phyloP scores from a whole-genome alignment of 1,140 invertebrate genomes.

The Aradophagus sp. region DNA sequence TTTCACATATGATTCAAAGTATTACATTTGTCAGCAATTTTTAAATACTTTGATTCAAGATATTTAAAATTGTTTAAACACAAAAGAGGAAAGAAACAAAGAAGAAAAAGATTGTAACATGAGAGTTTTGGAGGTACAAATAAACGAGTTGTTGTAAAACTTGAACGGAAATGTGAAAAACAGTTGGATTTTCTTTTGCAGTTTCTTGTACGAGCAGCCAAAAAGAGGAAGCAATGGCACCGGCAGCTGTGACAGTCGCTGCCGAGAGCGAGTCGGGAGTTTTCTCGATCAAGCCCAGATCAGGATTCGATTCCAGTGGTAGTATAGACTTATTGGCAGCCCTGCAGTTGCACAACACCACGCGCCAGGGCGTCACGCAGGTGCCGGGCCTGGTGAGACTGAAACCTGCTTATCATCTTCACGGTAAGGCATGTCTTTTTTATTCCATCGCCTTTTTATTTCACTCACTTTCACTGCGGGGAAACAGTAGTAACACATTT shows the following conservation, averaged over 20 bases:
- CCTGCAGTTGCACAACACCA: conserved; percentile 78
- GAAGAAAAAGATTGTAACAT: no score
- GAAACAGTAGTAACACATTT: no score
- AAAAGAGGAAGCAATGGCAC: conserved; percentile 66
- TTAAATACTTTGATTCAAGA: no score
- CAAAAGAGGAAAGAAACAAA: no score
- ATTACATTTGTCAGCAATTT: background rate
- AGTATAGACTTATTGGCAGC: conserved; percentile 78
- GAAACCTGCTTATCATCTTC: conserved; percentile 77
- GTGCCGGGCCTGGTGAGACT: conserved; percentile 76
- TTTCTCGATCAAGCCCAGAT: conserved; percentile 59
- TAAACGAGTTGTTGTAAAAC: no score
- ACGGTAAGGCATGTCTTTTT: conserved; percentile 69
- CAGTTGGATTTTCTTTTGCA: conserved; percentile 51
- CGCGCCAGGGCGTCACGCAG: conserved; percentile 75
- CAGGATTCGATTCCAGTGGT: conserved; percentile 65
- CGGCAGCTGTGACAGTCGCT: conserved; percentile 60
- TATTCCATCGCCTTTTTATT: background rate
- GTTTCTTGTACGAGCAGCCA: conserved; percentile 68
- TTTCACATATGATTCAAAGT: background rate
- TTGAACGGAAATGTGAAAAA: no score
- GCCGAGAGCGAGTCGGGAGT: conserved; percentile 55
- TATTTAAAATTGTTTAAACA: no score
- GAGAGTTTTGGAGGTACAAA: no score
- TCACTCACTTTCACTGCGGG: no score